Evolutionary conservation across 2,113 vertebrate genomes (phyloP).

Genomic region (Neolamprologus modestus): DNA sequence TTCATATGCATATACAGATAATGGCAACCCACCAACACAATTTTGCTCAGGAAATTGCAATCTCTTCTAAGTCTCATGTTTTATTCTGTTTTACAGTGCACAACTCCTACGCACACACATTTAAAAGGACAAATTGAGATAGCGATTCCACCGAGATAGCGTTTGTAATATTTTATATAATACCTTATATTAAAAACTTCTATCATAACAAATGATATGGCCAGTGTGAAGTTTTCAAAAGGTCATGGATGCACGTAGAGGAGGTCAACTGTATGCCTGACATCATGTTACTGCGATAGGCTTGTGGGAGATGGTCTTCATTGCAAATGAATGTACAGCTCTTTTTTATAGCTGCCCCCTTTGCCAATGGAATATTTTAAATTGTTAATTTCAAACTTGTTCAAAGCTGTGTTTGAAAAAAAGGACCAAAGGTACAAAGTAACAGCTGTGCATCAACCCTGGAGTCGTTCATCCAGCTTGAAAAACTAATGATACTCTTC

Average conservation of each 20-base stretch:
- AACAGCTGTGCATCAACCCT: neutral
- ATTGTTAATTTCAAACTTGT: neutral
- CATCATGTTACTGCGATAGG: neutral
- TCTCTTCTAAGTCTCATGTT: neutral
- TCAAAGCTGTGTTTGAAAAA: neutral
- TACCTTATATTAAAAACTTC: neutral
- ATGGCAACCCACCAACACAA: neutral
- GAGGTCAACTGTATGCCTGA: neutral
- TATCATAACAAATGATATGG: neutral
- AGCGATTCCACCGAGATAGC: neutral
- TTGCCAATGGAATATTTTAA: neutral
- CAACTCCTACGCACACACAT: neutral
- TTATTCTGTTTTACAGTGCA: neutral
- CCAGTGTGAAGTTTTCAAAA: neutral
- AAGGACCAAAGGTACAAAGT: neutral
- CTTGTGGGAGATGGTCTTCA: neutral
- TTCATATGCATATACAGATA: neutral
- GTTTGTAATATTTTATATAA: neutral
- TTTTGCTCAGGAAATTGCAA: neutral
- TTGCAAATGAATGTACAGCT: neutral
- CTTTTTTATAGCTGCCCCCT: neutral
- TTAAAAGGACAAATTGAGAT: neutral
- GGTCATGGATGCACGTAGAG: neutral
- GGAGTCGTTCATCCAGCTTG: neutral
- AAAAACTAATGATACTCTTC: slow-evolving; percentile 1